Base-by-base conservation (phyloP, 2,797 vertebrate species). In the Neomorphus geoffroyi region DNA sequence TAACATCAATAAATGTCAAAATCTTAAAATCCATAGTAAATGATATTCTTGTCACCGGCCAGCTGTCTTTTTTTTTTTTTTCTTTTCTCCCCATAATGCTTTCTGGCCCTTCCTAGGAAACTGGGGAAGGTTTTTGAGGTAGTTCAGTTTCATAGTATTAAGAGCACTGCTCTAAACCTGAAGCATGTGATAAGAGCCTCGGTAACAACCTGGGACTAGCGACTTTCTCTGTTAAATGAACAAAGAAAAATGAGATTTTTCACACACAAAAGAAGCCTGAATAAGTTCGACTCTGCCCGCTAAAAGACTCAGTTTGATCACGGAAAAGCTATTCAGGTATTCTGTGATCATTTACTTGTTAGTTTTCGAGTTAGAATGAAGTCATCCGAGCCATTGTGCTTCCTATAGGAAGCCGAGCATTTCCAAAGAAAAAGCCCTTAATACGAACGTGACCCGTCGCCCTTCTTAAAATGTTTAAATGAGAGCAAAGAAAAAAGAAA, bases 261-360 rank as follows among this genome's bases (percentile, higher is more conserved):
- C 92, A 64, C 73, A 67, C 32, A 93, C 58, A 92, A 86, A 96
- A 86, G 92, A 51, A 83, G 88, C 23, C 82, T 90, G 54, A 23
- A 3, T 88, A 92, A 79, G 79, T 77, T 88, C 84, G 75, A 88
- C 18, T 6, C 51, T 86, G 33, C 56, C 82, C 90, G 51, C 8
- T 72, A 50, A 73, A 90, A 85, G 78, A 60, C 41, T 91, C 9
- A 1, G 43, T 89, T 72, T 92, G 75, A 84, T 90, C 58, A 43
- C 46, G 91, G 80, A 69, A 81, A 94, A 91, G 74, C 80, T 93
- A 64, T 94, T 92, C 83, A 85, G 72, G 43, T 64, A 10, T 84
- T 88, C 74, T 89, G 39, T 79, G 73, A 66, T 90, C 75, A 57
- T 79, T 88, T 93, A 66, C 70, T 90, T 83, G 48, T 57, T 86